Evolutionary conservation across 2,888 invertebrate species (phyloP), one percentile per base, ranked within the genome.

Genomic region (Itoplectis maculator): DNA sequence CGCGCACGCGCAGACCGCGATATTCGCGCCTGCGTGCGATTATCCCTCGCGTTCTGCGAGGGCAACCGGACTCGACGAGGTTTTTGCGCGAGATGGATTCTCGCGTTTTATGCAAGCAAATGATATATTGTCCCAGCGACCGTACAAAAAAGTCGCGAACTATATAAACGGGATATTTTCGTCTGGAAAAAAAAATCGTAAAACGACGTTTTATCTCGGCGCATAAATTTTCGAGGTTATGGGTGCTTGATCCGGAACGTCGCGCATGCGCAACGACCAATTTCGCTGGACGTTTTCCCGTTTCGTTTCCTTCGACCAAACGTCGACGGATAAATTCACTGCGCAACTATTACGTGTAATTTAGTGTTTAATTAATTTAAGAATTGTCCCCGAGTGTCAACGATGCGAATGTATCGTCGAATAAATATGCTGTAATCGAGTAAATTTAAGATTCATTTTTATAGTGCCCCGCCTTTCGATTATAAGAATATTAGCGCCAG

Each of bases 161-260:
- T 56, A 29, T 29, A 20, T 51, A 51, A 51, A 18, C 51, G 51
- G 20, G 18, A 18, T 51, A 51, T 51, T 51, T 51, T 51, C 20
- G 20, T 51, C 5, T 8, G 1, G 20, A 51, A 51, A 51, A 51
- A 51, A 45, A n/a, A 45, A 78, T 74, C 63, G 66, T 65, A 49
- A 72, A 72, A 56, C 54, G 61, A 56, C 51, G 61, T 23, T 23
- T 13, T 13, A 54, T 23, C 13, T 11, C 11, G 11, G 11, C 2
- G 7, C 23, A 54, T 54, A 54, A 54, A 54, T 23, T 54, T 11
- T 54, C 54, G 9, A 13, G 9, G 20, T 23, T 54, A 54, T 54
- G 23, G 9, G 13, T 23, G 23, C 23, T 3, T 7, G 51, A 51
- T 7, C 9, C 4, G 23, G 54, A 54, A 54, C 23, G 54, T 54